Base-by-base conservation (phyloP, 53 echinoderm and acorn worm genomes). In the Holothuria leucospilota region DNA sequence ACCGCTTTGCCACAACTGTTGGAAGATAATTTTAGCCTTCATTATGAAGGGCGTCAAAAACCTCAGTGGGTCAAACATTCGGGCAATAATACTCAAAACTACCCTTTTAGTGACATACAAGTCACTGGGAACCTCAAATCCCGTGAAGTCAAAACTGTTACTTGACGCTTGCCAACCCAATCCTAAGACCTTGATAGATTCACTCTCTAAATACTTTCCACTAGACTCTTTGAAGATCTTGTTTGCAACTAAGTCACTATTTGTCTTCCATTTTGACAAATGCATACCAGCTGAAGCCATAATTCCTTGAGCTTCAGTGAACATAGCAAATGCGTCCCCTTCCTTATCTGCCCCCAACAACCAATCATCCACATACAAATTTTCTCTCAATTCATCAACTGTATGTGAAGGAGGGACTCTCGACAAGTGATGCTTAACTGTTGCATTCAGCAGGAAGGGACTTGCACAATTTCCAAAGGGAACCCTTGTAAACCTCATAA, bases 341-440 rank as follows among this genome's bases (percentile, higher is more conserved):
- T 71, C 72, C 4, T 40, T 15, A 39, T 71, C 72, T 2, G 30
- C 72, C 34, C 72, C 72, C 13, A 29, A 6, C 13, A 71, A 71
- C 72, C 72, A 71, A 15, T 71, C 72, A 71, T 71, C 72, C 13
- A 71, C 72, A 40, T 71, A 71, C 72, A 71, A 39, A 40, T 71
- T 71, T 71, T 71, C 72, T 38, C 9, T 4, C 4, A 52, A 10
- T 10, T 52, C 52, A 52, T 6, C 5, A 6, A 52, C 9, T 6
- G 52, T 52, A 4, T 10, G 4, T 1, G 52, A 13, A 6, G 52
- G 52, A 52, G 66, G 66, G 10, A 66, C 26, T 4, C 4, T 66
- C 1, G 66, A 26, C 1, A 66, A 21, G 10, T 66, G 66, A 66
- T 66, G 66, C 10, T 66, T 66, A 20, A 66, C 13, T 5, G 66